Base-by-base conservation (phyloP, 2,888 invertebrate genomes). In the Drosophila formosana region DNA sequence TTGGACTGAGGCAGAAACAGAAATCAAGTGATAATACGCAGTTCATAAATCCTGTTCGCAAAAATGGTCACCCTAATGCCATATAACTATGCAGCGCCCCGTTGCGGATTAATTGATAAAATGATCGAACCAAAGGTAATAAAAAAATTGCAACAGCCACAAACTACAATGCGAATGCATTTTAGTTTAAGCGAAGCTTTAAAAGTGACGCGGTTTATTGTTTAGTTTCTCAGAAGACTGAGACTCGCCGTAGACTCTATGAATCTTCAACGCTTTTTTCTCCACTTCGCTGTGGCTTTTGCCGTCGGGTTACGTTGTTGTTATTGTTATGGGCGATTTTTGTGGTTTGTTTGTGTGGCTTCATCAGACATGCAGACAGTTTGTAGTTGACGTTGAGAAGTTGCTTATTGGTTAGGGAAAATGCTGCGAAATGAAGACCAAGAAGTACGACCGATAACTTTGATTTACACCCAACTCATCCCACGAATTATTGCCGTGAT, bases 81-180 rank as follows among this genome's bases (percentile, higher is more conserved):
- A 72, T 92, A 91, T 76, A 92, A 91, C 88, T 92, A 92, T 82
- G 91, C 92, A 83, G 92, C 92, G 86, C 91, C 92, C 73, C 90
- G 92, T 77, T 92, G 92, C 90, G 92, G 92, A 91, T 91, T 92
- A 91, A 92, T 92, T 89, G 92, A 92, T 80, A 92, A 92, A 90
- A 92, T 92, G 92, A 92, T 92, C 81, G 92, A 92, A 76, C 92
- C 92, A 72, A 92, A 92, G 92, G 92, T 92, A 92, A 84, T 68
- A 61, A n/a, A n/a, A n/a, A 37, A 11, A 37, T 13, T 41, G 39
- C 32, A 51, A 32, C 5, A 39, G 45, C 11, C 45, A 51, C 23
- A 23, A 47, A 28, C 23, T 60, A 51, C 28, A 51, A 53, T 26
- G 11, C 30, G 43, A 46, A 34, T 65, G 55, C 39, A 61, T 60